Evolutionary conservation across 2,113 vertebrate genomes (phyloP).

Genomic region (Falco punctatus): DNA sequence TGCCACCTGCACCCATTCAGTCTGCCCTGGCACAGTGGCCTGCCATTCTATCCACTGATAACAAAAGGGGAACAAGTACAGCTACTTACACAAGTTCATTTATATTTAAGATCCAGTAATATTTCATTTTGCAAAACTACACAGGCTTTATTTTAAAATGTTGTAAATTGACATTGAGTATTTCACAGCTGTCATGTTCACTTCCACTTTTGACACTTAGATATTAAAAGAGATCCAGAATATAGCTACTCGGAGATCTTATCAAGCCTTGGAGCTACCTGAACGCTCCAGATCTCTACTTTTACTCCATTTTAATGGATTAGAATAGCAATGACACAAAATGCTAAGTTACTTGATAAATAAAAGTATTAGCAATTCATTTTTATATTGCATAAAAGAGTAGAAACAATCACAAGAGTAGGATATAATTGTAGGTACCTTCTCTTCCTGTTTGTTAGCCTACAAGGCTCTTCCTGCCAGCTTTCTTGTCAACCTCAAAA

Average conservation of each 20-base stretch:
- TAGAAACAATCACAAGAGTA: not conserved
- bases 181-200: not conserved
- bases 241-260: not conserved
- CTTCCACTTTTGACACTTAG: not conserved
- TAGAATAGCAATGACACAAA: not conserved
- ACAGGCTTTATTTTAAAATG: not conserved
- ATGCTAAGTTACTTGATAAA: not conserved
- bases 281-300: not conserved
- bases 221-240: not conserved
- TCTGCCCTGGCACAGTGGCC: not conserved
- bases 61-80: not conserved
- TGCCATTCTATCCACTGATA: not conserved
- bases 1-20: not conserved
- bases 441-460: not conserved
- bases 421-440: not conserved
- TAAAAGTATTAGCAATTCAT: not conserved
- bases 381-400: not conserved
- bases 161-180: not conserved
- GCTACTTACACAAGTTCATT: not conserved
- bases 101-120: not conserved
- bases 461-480: not conserved
- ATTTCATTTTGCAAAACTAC: not conserved
- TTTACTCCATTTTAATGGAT: not conserved
- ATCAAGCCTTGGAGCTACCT: not conserved
- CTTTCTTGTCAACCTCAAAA: not conserved